Evolutionary conservation across 2,113 vertebrate genomes (phyloP).

Genomic region (Chamaetylas fuelleborni): DNA sequence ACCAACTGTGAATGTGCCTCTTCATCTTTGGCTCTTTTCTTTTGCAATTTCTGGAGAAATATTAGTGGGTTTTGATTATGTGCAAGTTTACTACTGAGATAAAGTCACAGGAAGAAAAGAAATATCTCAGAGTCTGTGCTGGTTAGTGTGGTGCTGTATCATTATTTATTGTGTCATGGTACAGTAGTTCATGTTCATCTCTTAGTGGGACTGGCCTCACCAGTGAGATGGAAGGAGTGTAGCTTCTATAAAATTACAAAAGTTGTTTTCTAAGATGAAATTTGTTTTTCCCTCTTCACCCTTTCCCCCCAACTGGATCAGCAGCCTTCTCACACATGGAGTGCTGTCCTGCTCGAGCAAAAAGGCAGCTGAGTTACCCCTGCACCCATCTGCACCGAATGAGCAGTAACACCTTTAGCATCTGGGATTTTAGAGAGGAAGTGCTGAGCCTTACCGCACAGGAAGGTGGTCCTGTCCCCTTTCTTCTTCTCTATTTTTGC

Average conservation of each 20-base stretch:
- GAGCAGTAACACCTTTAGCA: conserved; percentile 68
- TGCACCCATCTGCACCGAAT: conserved; percentile 71
- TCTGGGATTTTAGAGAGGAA: conserved; percentile 79
- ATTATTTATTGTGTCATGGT: neutral
- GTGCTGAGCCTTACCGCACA: conserved; percentile 65
- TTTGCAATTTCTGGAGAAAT: neutral
- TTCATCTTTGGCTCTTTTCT: neutral
- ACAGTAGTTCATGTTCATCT: neutral
- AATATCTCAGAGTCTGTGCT: neutral
- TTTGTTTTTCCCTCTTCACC: neutral
- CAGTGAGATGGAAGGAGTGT: neutral
- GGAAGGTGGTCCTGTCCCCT: conserved; percentile 55
- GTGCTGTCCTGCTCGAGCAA: conserved; percentile 60
- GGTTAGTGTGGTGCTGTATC: neutral
- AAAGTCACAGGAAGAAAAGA: neutral
- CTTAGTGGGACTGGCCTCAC: neutral
- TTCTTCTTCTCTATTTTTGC: neutral
- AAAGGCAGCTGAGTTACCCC: conserved; percentile 74
- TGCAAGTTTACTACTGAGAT: neutral
- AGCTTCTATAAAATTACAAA: neutral
- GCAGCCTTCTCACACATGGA: conserved; percentile 68
- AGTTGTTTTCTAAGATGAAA: neutral
- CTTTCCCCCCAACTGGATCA: neutral
- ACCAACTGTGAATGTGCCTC: neutral
- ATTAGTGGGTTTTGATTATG: neutral